Evolutionary conservation across 2,888 invertebrate species (phyloP).

Genomic region (Pseudanteris insignis): DNA sequence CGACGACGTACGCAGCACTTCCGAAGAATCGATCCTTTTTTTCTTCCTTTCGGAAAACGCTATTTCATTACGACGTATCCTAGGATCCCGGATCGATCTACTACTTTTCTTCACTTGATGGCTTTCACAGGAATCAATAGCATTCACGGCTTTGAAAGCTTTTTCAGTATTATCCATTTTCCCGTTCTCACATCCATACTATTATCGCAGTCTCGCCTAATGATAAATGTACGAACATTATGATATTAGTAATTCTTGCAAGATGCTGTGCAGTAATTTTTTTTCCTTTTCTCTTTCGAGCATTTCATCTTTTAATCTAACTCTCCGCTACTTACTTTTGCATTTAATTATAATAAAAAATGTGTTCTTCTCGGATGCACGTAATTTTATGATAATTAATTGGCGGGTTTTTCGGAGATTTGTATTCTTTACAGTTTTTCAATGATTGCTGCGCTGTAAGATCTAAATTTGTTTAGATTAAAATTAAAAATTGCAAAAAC

Average conservation of each 20-base stretch:
- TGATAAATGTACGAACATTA: conserved; percentile 41
- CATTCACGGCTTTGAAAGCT: conserved; percentile 41
- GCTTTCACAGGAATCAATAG: conserved; percentile 37
- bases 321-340: not conserved
- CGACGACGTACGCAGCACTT: conserved; percentile 40
- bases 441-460: no score
- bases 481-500: no score
- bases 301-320: not conserved
- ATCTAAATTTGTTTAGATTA: no score
- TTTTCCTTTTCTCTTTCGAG: not conserved
- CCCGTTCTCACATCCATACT: conserved; percentile 29
- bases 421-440: no score
- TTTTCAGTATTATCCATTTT: conserved; percentile 37
- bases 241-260: conserved; percentile 23
- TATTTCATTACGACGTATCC: conserved; percentile 41
- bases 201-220: conserved; percentile 22
- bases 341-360: not conserved
- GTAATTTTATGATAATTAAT: no score
- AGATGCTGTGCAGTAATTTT: conserved; percentile 13
- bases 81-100: conserved; percentile 37
- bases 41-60: conserved; percentile 40
- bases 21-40: conserved; percentile 32
- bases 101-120: conserved; percentile 42
- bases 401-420: no score
- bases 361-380: no score